Conservation (phyloP, 2,888 invertebrate species). For the Xylota sylvarum region DNA sequence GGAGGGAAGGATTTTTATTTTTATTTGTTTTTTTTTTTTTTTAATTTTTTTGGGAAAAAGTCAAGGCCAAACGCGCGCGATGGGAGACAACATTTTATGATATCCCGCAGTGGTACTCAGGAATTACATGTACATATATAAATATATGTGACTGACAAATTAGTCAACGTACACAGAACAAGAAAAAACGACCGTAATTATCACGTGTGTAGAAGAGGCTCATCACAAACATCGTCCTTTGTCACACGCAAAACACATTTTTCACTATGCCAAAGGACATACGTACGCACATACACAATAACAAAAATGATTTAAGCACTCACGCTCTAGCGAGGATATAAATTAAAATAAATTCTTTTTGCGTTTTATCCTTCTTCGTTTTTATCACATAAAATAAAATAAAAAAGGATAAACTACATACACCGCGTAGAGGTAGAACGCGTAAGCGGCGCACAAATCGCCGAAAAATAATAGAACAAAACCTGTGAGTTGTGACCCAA, state of each 20-base stretch:
- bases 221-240: constrained; percentile 62
- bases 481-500: constrained; percentile 12
- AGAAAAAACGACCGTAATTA: constrained; percentile 38
- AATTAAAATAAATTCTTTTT: constrained; percentile 68
- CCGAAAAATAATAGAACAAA: constrained; percentile 31
- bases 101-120: constrained; percentile 40
- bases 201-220: constrained; percentile 59
- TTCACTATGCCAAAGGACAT: constrained; percentile 63
- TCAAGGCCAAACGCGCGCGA: constrained; percentile 37
- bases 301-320: constrained; percentile 47
- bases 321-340: constrained; percentile 56
- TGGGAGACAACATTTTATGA: constrained; percentile 17
- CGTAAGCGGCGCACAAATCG: constrained; percentile 59
- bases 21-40: background rate
- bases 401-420: constrained; percentile 34
- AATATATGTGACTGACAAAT: constrained; percentile 58
- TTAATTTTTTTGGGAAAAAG: background rate
- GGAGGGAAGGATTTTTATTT: background rate
- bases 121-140: background rate
- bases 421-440: constrained; percentile 12
- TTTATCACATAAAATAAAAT: constrained; percentile 31
- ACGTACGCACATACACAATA: constrained; percentile 14
- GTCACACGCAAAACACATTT: constrained; percentile 69
- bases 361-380: constrained; percentile 15
- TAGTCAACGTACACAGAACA: constrained; percentile 46